Base-by-base conservation (phyloP, 2,888 invertebrate genomes). In the Drosophila stalkeri region DNA sequence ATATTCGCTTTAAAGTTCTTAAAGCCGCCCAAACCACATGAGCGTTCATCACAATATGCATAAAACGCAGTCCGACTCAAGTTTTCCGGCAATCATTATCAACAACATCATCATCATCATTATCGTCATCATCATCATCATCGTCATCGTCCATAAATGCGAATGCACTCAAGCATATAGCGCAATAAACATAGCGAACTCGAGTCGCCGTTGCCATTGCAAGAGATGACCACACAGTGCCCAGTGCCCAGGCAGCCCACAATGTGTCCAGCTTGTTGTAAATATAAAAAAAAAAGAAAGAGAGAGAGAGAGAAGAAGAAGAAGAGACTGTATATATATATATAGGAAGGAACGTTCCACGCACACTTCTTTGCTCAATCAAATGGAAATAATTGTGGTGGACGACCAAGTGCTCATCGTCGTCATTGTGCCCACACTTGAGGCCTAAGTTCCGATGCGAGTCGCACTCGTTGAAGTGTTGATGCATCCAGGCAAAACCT, bases 341-440 rank as follows among this genome's bases (percentile, higher is more conserved):
- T 37, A 72, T 64, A 74, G 73, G 70, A 74, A 82, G 75, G 52
- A 80, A 80, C 70, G 68, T 70, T 75, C 77, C 83, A 78, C 88
- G 80, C 81, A 84, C 89, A 91, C 92, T 91, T 91, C 89, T 90
- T 85, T 91, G 91, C 86, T 77, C 91, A 91, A 92, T 92, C 91
- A 91, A 90, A 86, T 89, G 89, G 86, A 91, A 91, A 90, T 91
- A 89, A 91, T 90, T 90, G 85, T 83, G 88, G 72, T 81, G 72
- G 63, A 33, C 57, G 74, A 78, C 70, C 74, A 77, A 74, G 77
- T 71, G 78, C 69, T 69, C 37, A 39, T 39, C 37, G 16, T 39
- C 7, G n/a, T 70, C 71, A 73, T 75, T 70, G 83, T 74, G 79
- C 86, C 73, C 86, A 76, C 82, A 80, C 76, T 86, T 71, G 76